Percentiles rank a stretch among this genome's conserved stretches.
Conservation (phyloP, 2,888 invertebrate genomes). For the Eulithis testata region DNA sequence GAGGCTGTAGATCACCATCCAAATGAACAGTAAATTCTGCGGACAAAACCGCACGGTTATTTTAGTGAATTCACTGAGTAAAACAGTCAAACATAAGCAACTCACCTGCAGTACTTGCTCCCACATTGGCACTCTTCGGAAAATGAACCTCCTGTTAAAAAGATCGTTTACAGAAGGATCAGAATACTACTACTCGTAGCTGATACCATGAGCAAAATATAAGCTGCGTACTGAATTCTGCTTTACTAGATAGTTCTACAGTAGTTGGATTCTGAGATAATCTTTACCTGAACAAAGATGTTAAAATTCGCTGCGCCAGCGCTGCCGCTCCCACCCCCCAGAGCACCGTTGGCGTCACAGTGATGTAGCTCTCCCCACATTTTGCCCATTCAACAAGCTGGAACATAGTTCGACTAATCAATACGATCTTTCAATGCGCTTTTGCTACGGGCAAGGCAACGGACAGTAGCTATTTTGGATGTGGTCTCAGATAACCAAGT, state of each 20-base stretch:
- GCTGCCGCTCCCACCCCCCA: slow-evolving; percentile 72
- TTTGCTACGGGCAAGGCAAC: no score
- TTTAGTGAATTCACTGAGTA: background rate
- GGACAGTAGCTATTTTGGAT: no score
- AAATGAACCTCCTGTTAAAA: slow-evolving; percentile 61
- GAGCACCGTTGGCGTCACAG: slow-evolving; percentile 66
- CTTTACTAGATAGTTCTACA: no score
- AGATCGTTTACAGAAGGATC: background rate
- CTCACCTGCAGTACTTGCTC: slow-evolving; percentile 71
- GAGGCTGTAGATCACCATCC: slow-evolving; percentile 78
- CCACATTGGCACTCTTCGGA: slow-evolving; percentile 73
- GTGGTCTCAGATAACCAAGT: no score
- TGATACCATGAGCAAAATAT: background rate
- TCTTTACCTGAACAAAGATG: slow-evolving; percentile 58
- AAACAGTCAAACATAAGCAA: background rate
- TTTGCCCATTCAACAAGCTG: slow-evolving; percentile 70
- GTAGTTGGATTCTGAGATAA: background rate
- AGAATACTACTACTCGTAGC: background rate
- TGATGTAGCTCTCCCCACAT: slow-evolving; percentile 66
- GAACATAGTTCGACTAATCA: slow-evolving; percentile 28
- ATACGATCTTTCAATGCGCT: background rate
- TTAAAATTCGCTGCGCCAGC: slow-evolving; percentile 65
- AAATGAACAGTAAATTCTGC: slow-evolving; percentile 75
- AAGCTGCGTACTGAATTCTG: no score
- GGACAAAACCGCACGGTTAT: background rate